Conservation (phyloP, 2,888 invertebrate species). For the Ceraclea dissimilis region DNA sequence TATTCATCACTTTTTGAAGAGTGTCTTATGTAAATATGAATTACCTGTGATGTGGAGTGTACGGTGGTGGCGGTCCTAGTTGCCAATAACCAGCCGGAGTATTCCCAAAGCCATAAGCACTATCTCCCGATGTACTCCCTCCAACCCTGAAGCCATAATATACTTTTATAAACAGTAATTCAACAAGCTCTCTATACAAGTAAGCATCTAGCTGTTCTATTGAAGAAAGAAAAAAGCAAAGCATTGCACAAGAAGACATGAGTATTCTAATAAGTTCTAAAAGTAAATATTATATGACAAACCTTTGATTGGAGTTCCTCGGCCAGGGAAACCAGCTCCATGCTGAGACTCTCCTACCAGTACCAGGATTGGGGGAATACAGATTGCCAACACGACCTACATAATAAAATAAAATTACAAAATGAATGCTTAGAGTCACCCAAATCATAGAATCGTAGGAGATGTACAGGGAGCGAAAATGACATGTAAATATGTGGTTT, state of each 20-base stretch:
- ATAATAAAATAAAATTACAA: conserved; percentile 41
- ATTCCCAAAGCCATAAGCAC: conserved; percentile 69
- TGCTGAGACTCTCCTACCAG: conserved; percentile 52
- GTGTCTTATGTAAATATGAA: no score
- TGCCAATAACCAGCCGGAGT: conserved; percentile 28
- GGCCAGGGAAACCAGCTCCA: conserved; percentile 71
- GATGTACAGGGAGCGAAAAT: not conserved
- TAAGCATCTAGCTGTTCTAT: no score
- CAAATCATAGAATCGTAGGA: not conserved
- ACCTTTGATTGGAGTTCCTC: conserved; percentile 49
- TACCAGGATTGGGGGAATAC: conserved; percentile 76
- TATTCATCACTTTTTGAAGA: no score
- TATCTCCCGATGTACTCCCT: conserved; percentile 63
- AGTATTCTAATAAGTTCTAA: no score
- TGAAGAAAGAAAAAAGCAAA: no score
- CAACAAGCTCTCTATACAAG: no score
- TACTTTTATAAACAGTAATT: no score
- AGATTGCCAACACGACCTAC: conserved; percentile 68
- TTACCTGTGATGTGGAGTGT: conserved; percentile 63
- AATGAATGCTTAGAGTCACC: not conserved
- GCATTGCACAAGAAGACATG: no score
- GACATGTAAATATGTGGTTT: no score
- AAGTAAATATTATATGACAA: no score
- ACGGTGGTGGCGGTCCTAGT: conserved; percentile 77
- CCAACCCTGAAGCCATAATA: conserved; percentile 46